Base-by-base conservation (phyloP, 2,113 vertebrate genomes). In the Ardeotis arabs region DNA sequence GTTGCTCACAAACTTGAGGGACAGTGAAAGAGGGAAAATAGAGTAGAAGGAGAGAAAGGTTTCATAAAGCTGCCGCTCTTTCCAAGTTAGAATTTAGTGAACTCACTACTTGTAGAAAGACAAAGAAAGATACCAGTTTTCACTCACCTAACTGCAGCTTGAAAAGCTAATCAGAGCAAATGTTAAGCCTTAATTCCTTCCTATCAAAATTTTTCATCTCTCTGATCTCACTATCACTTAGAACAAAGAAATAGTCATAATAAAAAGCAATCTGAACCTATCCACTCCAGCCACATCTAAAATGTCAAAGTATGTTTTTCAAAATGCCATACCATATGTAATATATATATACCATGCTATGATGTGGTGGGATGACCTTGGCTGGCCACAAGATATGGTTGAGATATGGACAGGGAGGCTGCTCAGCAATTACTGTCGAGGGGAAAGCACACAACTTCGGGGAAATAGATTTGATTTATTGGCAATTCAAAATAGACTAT, bases 371-470 rank as follows among this genome's bases (percentile, higher is more conserved):
- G 25, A 19, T 84, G 39, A 62, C 14, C 25, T 56, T 79, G 50
- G 4, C 16, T 69, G 39, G n/a, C 8, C 7, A 55, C 13, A 8
- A 47, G 12, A 44, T 44, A 44, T 44, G 24, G 8, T 60, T 0
- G 1, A 84, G 29, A 31, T 64, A 86, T 49, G 14, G 9, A 44
- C 23, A 77, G 15, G 19, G 44, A 59, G 20, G 69, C 74, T 15
- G 23, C 15, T 69, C 28, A 59, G 7, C 15, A n/a, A 18, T 41
- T 41, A 62, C 25, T 24, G 1, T 58, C 35, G 52, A 0, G 0
- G 7, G 12, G 4, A 94, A 79, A 94, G 62, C 14, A 21, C 14
- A 59, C 6, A 47, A 21, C n/a, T 39, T 74, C 11, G 6, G 31
- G 24, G 10, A 78, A 91, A 74, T 3, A 23, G 35, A 41, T 62